Evolutionary conservation across 2,113 vertebrate genomes (phyloP).

Genomic region (Xenopus laevis): DNA sequence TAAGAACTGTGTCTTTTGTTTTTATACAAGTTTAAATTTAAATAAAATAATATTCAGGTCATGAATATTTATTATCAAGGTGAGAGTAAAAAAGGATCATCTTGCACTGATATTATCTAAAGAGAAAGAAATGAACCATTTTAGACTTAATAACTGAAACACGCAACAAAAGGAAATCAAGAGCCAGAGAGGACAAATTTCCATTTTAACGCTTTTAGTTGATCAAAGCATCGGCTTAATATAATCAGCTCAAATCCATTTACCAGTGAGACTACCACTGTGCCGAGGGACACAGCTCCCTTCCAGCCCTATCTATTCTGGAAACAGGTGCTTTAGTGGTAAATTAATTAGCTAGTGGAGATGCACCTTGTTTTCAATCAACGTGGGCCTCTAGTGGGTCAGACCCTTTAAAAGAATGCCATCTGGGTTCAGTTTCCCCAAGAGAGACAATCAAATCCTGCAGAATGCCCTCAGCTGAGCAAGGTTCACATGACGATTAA

Average conservation of each 20-base stretch:
- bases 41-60: constrained; percentile 51
- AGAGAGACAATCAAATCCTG: constrained; percentile 79
- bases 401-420: constrained; percentile 88
- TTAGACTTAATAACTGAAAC: constrained; percentile 55
- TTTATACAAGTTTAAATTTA: constrained; percentile 57
- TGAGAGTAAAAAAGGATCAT: constrained; percentile 42
- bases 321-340: constrained; percentile 98
- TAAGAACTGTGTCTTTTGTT: constrained; percentile 27
- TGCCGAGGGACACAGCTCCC: constrained; percentile 74
- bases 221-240: constrained; percentile 98
- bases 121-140: constrained; percentile 54
- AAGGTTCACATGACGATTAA: constrained; percentile 97
- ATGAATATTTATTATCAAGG: constrained; percentile 52
- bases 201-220: constrained; percentile 95
- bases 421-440: constrained; percentile 89
- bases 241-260: constrained; percentile 98
- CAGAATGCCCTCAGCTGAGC: constrained; percentile 81
- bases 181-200: constrained; percentile 90
- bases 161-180: constrained; percentile 65
- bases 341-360: constrained; percentile 99
- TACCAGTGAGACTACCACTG: constrained; percentile 79
- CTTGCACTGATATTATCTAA: constrained; percentile 35
- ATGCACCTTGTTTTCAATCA: constrained; percentile 93
- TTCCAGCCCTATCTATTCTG: constrained; percentile 90
- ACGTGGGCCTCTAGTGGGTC: constrained; percentile 85